These are phyloP conservation scores for Sebastes diaconus DNA, from an alignment of 2,797 vertebrate species.

Conservation along the genomic window DNA sequence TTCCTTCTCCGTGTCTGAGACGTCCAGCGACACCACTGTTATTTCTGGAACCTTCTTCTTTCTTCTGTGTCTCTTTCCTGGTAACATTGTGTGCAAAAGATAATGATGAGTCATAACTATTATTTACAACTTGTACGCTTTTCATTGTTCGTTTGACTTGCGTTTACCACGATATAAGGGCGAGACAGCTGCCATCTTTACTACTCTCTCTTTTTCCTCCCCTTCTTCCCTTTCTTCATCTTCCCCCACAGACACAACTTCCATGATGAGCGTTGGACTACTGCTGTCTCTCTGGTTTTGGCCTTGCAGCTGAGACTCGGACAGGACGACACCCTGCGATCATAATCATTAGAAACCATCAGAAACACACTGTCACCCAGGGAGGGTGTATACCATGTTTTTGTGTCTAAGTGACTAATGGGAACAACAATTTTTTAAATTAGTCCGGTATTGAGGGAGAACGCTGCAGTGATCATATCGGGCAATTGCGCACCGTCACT, in stretches of 20 bases:
- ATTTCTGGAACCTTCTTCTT: conserved; percentile 23
- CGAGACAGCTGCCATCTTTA: conserved; percentile 27
- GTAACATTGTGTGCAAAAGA: not conserved
- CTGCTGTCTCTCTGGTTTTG: conserved; percentile 49
- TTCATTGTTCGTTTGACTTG: not conserved
- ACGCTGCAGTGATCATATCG: not conserved
- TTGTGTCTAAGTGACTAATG: not conserved
- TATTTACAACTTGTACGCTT: not conserved
- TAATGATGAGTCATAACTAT: not conserved
- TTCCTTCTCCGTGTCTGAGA: conserved; percentile 29
- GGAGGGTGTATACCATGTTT: not conserved
- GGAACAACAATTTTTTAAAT: not conserved
- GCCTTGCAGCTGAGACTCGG: conserved; percentile 40
- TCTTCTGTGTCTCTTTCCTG: conserved; percentile 45
- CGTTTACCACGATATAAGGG: conserved; percentile 52
- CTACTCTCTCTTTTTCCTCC: conserved; percentile 44
- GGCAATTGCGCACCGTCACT: not conserved
- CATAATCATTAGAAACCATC: conserved; percentile 31
- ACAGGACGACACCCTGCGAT: conserved; percentile 34
- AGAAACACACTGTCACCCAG: not conserved
- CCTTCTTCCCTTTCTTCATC: conserved; percentile 55
- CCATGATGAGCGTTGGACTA: conserved; percentile 63
- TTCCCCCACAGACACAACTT: conserved; percentile 55
- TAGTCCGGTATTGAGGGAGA: not conserved
- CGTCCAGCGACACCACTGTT: not conserved